These are phyloP conservation scores for Hartigia nigra DNA, from an alignment of 2,888 invertebrate genomes.

Conservation along the genomic window DNA sequence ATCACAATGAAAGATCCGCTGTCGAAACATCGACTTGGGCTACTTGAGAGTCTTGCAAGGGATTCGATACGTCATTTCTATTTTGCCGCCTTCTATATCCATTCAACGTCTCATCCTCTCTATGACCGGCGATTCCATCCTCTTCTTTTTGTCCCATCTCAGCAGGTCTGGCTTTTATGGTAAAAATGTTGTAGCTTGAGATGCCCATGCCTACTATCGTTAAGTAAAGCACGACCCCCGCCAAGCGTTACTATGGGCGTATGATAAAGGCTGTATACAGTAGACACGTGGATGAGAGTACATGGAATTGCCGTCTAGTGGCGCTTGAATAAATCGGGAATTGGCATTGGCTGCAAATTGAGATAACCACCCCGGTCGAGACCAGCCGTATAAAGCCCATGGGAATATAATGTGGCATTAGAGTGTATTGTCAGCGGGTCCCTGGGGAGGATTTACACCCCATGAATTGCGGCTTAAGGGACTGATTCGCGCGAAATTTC, in stretches of 20 bases:
- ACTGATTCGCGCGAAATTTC: conserved; percentile 42
- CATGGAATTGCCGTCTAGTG: background rate
- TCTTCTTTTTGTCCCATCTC: background rate
- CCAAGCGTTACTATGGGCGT: background rate
- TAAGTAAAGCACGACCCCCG: no score
- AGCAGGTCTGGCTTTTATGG: background rate
- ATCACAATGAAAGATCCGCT: background rate
- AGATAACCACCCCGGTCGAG: conserved; percentile 45
- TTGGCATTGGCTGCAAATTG: conserved; percentile 53
- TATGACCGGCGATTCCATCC: background rate
- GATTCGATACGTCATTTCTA: background rate
- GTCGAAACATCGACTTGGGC: background rate
- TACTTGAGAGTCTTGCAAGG: background rate
- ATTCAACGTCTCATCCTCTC: background rate
- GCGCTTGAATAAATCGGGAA: background rate
- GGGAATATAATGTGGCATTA: conserved; percentile 55
- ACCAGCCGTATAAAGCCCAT: conserved; percentile 16
- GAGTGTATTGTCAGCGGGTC: conserved; percentile 53
- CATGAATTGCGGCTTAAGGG: conserved; percentile 56
- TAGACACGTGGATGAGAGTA: background rate
- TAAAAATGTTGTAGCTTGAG: background rate
- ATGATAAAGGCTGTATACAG: background rate
- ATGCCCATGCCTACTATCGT: background rate
- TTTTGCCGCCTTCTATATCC: background rate
- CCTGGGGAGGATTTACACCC: conserved; percentile 54